These are phyloP conservation scores for Melanchra persicariae DNA, from an alignment of 2,888 invertebrate species.

Conservation along the genomic window DNA sequence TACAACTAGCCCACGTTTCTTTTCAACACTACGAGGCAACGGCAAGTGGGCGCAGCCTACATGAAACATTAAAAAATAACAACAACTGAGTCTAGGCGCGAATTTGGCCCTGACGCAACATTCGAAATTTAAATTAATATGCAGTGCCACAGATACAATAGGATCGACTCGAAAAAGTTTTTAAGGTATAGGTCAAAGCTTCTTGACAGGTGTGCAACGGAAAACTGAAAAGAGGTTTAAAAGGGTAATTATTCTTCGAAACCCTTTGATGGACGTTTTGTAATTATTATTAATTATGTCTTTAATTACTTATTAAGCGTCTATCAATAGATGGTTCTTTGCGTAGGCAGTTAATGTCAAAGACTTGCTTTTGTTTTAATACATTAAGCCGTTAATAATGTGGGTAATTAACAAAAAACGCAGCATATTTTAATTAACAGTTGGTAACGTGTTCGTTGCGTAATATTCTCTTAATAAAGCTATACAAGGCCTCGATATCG, in stretches of 20 bases:
- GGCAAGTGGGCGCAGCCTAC: constrained; percentile 84
- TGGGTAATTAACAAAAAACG: constrained; percentile 53
- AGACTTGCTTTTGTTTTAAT: constrained; percentile 62
- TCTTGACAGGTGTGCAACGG: constrained; percentile 12
- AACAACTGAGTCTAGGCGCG: constrained; percentile 75
- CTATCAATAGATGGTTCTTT: constrained; percentile 33
- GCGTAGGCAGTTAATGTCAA: constrained; percentile 49
- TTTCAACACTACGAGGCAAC: constrained; percentile 75
- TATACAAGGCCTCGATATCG: constrained; percentile 43
- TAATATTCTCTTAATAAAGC: constrained; percentile 48
- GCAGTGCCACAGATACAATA: constrained; percentile 43
- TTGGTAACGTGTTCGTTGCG: constrained; percentile 41
- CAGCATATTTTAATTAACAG: constrained; percentile 37
- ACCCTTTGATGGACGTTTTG: constrained; percentile 19
- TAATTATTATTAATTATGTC: constrained; percentile 37
- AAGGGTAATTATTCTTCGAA: constrained; percentile 25
- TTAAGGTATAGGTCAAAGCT: constrained; percentile 35
- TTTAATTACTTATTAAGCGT: constrained; percentile 31
- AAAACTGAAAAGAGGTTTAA: constrained; percentile 10
- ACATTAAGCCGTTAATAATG: constrained; percentile 29
- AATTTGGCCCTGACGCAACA: constrained; percentile 78
- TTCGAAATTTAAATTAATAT: constrained; percentile 69
- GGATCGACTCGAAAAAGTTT: constrained; percentile 26
- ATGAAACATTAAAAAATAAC: constrained; percentile 77
- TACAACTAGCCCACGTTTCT: constrained; percentile 83